Evolutionary conservation across 2,888 invertebrate genomes (phyloP).

Genomic region (Kuschelorhynchus macadamiae): DNA sequence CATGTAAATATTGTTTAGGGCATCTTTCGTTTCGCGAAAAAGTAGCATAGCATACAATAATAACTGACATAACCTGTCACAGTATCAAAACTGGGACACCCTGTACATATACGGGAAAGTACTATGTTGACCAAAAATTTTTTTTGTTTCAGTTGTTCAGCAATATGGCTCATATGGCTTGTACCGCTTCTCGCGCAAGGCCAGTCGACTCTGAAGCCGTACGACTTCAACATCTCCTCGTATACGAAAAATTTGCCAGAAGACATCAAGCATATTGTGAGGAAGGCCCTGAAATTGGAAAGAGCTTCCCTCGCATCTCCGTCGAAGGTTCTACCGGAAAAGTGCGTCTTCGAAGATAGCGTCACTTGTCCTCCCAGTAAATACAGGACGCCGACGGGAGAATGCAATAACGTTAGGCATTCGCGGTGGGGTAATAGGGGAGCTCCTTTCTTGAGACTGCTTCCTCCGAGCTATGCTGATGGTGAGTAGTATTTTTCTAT

Average conservation of each 20-base stretch:
- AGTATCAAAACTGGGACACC: no score
- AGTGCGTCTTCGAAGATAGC: conserved; percentile 68
- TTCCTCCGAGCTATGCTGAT: conserved; percentile 82
- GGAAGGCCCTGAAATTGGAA: conserved; percentile 63
- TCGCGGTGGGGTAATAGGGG: conserved; percentile 87
- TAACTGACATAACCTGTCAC: no score
- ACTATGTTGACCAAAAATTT: no score
- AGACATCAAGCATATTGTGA: conserved; percentile 62
- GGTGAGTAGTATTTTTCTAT: conserved; percentile 70
- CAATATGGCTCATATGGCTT: conserved; percentile 42
- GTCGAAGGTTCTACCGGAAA: conserved; percentile 20
- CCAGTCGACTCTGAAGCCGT: conserved; percentile 23
- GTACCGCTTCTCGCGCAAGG: conserved; percentile 33
- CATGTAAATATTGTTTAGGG: no score
- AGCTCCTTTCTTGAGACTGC: conserved; percentile 80
- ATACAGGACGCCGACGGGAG: conserved; percentile 85
- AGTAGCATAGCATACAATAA: no score
- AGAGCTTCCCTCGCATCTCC: conserved; percentile 33
- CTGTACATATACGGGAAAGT: no score
- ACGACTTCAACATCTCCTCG: conserved; percentile 60
- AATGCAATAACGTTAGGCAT: conserved; percentile 91
- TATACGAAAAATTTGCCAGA: conserved; percentile 64
- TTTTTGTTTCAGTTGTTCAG: conserved; percentile 13
- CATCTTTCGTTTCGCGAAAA: no score
- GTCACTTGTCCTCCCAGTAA: conserved; percentile 85